phyloP scores from a whole-genome alignment of 2,113 vertebrate species.

The Oenanthe melanoleuca region DNA sequence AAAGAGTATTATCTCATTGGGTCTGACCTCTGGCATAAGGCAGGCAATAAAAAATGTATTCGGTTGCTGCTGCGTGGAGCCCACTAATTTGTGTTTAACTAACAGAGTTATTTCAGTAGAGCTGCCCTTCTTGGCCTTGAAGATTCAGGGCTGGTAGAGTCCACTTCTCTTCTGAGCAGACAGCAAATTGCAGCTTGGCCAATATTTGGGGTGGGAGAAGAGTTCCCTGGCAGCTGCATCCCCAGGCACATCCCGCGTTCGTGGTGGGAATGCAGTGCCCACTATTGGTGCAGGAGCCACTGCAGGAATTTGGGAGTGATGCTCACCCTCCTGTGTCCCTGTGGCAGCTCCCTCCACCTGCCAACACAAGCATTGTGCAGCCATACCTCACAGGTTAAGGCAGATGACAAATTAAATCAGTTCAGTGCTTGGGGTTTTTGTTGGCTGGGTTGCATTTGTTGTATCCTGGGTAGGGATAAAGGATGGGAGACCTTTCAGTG shows the following conservation, averaged over 20 bases:
- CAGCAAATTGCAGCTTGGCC: neutral
- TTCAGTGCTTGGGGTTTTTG: neutral
- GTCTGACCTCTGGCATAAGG: neutral
- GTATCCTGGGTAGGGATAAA: neutral
- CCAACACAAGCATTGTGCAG: neutral
- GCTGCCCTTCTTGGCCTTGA: neutral
- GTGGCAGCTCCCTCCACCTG: neutral
- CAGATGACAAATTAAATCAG: neutral
- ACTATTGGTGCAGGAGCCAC: neutral
- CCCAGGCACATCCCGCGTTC: rapidly evolving
- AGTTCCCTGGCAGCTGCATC: neutral
- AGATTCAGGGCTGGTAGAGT: neutral
- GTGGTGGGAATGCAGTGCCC: neutral
- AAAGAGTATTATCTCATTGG: slow-evolving; percentile 35
- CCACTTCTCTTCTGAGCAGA: neutral
- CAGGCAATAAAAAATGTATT: slow-evolving; percentile 32
- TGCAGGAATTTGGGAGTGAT: neutral
- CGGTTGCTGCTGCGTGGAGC: neutral
- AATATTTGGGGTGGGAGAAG: neutral
- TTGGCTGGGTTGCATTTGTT: neutral
- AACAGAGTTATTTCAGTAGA: neutral
- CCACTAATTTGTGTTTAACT: slow-evolving; percentile 26
- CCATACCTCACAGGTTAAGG: rapidly evolving
- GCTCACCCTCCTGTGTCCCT: neutral
- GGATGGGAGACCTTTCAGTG: neutral